phyloP scores from a whole-genome alignment of 2,888 invertebrate species.

The Ferdinandea cuprea region DNA sequence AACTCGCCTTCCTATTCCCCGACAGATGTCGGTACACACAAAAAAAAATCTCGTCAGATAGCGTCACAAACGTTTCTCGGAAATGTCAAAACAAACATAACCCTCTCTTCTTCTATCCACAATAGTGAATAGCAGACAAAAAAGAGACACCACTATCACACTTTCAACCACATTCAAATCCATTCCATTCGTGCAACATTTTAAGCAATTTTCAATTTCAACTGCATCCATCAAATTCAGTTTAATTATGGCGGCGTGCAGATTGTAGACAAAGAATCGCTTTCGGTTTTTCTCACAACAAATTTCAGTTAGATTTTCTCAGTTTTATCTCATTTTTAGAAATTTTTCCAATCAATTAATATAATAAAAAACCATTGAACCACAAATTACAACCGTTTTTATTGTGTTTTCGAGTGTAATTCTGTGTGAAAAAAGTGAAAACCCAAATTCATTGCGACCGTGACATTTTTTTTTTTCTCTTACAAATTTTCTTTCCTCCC shows the following conservation, averaged over 20 bases:
- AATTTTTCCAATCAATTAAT: constrained; percentile 42
- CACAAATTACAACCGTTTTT: constrained; percentile 4
- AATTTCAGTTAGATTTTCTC: constrained; percentile 67
- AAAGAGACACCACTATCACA: constrained; percentile 3
- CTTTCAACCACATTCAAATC: constrained; percentile 40
- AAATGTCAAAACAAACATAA: constrained; percentile 45
- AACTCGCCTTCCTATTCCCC: background rate
- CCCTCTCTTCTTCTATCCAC: background rate
- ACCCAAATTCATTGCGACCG: constrained; percentile 1
- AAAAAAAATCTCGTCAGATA: background rate
- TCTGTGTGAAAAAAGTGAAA: constrained; percentile 30
- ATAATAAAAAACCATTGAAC: constrained; percentile 5
- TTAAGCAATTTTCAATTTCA: constrained; percentile 24
- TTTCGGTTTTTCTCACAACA: constrained; percentile 69
- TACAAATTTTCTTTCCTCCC: background rate
- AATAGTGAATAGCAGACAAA: background rate
- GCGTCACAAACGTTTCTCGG: background rate
- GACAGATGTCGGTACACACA: background rate
- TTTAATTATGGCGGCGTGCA: constrained; percentile 71
- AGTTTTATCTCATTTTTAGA: constrained; percentile 54
- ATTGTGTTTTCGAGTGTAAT: constrained; percentile 13
- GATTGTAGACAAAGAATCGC: constrained; percentile 63
- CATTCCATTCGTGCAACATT: constrained; percentile 22
- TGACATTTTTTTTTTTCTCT: constrained; percentile 9
- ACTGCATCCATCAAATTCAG: constrained; percentile 56